Evolutionary conservation across 1,140 invertebrate species (phyloP).

Genomic region (Lamellibrachia luymesi): DNA sequence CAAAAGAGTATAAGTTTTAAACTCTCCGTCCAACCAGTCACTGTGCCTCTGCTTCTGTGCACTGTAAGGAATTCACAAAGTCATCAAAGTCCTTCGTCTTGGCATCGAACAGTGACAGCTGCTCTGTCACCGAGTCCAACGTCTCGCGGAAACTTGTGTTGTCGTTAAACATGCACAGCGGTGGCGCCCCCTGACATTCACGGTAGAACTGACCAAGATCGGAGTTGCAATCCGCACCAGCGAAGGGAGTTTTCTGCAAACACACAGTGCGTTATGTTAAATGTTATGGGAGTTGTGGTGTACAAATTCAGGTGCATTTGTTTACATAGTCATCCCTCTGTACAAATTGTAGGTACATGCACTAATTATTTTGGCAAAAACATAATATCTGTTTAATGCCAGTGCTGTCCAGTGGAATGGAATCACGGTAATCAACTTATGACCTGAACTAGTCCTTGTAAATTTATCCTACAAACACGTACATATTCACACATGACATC

Average conservation of each 20-base stretch:
- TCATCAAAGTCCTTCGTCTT: slow-evolving; percentile 74
- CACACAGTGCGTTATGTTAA: slow-evolving; percentile 25
- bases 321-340: background rate
- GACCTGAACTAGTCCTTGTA: background rate
- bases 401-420: background rate
- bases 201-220: slow-evolving; percentile 77
- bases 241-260: slow-evolving; percentile 64
- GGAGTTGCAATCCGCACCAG: slow-evolving; percentile 56
- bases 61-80: slow-evolving; percentile 32
- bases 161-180: slow-evolving; percentile 66
- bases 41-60: background rate
- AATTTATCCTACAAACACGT: background rate
- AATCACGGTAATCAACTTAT: background rate
- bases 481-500: background rate
- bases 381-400: too few species aligned
- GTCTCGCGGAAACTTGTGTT: slow-evolving; percentile 65
- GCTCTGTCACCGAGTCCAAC: slow-evolving; percentile 69
- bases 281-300: background rate
- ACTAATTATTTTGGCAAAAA: too few species aligned
- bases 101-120: slow-evolving; percentile 73
- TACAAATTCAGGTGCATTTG: background rate
- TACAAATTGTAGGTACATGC: background rate
- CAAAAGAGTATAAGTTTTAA: background rate
- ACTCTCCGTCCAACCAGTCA: background rate
- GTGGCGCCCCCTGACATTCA: slow-evolving; percentile 75